Base-by-base conservation (phyloP, 2,113 vertebrate genomes). In the Malurus alboscapulatus region DNA sequence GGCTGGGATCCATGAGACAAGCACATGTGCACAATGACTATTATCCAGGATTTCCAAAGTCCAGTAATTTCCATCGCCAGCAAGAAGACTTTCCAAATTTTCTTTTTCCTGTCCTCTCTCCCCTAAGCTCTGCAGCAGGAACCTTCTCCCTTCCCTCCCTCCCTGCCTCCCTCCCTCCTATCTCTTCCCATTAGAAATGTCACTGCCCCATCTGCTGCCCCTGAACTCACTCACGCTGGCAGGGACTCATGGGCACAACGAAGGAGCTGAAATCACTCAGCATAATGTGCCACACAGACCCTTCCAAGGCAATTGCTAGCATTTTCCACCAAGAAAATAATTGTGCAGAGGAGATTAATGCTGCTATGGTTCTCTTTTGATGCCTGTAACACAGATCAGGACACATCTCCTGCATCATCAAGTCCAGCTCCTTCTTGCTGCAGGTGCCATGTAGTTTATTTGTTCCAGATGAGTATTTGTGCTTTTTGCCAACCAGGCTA, bases 181-280 rank as follows among this genome's bases (percentile, higher is more conserved):
- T 44, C 48, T 30, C 62, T 90, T 51, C 66, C 62, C 59, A 7
- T 80, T 53, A 25, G 72, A 94, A 94, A 94, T 90, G 86, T 88
- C 95, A 85, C 93, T 79, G 9, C 86, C 42, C 94, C 92, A 92
- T 83, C 95, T 94, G 93, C 82, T 85, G 92, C 83, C 85, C 73
- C 66, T 59, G 44, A 38, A 18, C 26, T 72, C 48, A 6, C 8
- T 44, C 12, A 36, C 48, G 78, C 88, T 94, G 92, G 53, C 95
- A 82, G 78, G 57, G 40, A 67, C 7, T 1, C 12, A 2, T 0
- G 0, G 47, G 81, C 38, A 68, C 53, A 84, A 19, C 0, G 2
- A 62, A 59, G 61, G 53, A 78, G 53, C 57, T 85, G 92, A 78
- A 78, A 32, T 47, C 19, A 17, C 14, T 75, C 85, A 79, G 54